phyloP scores from a whole-genome alignment of 1,140 invertebrate species.

The Danaus plexippus region DNA sequence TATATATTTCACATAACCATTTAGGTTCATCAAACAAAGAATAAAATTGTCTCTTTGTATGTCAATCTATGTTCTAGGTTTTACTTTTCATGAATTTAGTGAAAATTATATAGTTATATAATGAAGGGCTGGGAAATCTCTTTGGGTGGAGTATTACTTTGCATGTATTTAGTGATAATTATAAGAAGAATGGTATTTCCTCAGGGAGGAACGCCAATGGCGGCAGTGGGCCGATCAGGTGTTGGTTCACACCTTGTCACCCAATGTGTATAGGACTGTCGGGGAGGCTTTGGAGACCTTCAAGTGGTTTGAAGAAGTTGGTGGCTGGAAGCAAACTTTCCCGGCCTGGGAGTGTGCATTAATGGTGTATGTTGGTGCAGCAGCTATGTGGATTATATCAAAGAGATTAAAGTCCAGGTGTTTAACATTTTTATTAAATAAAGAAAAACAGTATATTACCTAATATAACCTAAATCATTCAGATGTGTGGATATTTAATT shows the following conservation, averaged over 20 bases:
- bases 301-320: conserved; percentile 91
- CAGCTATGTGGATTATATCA: conserved; percentile 94
- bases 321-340: conserved; percentile 94
- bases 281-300: conserved; percentile 91
- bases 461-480: too few relatives aligned
- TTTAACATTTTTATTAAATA: neutral
- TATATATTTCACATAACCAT: too few relatives aligned
- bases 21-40: too few relatives aligned
- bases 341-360: conserved; percentile 85
- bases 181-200: conserved; percentile 25
- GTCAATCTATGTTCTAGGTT: too few relatives aligned
- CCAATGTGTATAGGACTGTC: conserved; percentile 94
- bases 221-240: conserved; percentile 93
- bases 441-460: too few relatives aligned
- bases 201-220: conserved; percentile 94
- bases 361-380: conserved; percentile 94
- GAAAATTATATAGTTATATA: too few relatives aligned
- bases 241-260: conserved; percentile 93
- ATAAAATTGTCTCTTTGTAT: too few relatives aligned
- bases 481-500: too few relatives aligned
- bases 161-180: too few relatives aligned
- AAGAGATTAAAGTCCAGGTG: conserved; percentile 90
- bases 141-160: too few relatives aligned
- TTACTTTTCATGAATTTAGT: too few relatives aligned
- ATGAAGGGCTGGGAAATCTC: too few relatives aligned